Base-by-base conservation (phyloP, 2,888 invertebrate species). In the Apantesis nais region DNA sequence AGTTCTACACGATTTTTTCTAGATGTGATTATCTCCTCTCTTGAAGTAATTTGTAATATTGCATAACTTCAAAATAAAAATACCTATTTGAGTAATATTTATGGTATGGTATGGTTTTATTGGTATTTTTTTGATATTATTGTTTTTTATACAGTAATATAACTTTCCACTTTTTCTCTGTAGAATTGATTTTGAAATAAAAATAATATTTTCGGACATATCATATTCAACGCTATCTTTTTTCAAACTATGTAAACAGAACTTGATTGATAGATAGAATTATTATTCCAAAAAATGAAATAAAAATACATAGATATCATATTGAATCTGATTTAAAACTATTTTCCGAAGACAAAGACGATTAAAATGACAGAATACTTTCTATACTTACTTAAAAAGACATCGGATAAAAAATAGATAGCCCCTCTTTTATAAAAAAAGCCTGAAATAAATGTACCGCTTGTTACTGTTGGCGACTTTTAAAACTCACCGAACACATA, bases 381-480 rank as follows among this genome's bases (percentile, higher is more conserved):
- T 2, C n/a, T 8, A n/a, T 52, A n/a, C n/a, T n/a, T 52, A n/a
- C 5, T 11, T 52, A 1, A n/a, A 52, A 22, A 1, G 9, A n/a
- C 12, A 1, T 0, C 0, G 22, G 1, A 25, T 25, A 55, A 55
- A 55, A 52, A 9, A 52, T 25, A 25, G 52, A 52, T n/a, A n/a
- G n/a, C n/a, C n/a, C n/a, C n/a, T n/a, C n/a, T n/a, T n/a, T n/a
- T n/a, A n/a, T n/a, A n/a, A n/a, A n/a, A n/a, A n/a, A n/a, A 52
- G 12, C 25, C 12, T 52, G n/a, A n/a, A 8, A 61, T 22, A 34
- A 37, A 34, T 9, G n/a, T 62, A 62, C 22, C 11, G 31, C 64
- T 64, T 55, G 65, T 65, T 65, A 65, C n/a, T 65, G 34, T 37
- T 1, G 8, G 3, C 37, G 58, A 66, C 39, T 19, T 66, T 65